A percentile compares a stretch with the other conserved stretches of the same genome.
Evolutionary conservation across 2,113 vertebrate genomes (phyloP).

Genomic region (Uropsilus gracilis): DNA sequence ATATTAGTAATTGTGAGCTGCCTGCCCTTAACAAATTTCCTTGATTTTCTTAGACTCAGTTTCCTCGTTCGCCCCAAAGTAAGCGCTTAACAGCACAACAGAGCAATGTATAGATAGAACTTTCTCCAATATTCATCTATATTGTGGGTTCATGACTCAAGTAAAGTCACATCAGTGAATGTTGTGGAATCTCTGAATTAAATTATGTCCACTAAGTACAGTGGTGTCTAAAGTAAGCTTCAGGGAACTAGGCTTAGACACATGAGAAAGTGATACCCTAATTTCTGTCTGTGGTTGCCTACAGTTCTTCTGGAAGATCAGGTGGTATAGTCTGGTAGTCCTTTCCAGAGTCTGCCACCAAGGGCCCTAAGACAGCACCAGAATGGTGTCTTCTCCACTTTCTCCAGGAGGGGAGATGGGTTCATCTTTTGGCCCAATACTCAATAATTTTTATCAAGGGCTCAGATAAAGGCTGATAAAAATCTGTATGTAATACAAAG

Average conservation of each 20-base stretch:
- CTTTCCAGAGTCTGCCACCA: not conserved
- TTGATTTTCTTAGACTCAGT: not conserved
- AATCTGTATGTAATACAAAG: not conserved
- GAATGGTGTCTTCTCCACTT: not conserved
- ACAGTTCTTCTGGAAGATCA: not conserved
- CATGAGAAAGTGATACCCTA: not conserved
- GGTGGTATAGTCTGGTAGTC: not conserved
- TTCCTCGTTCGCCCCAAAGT: not conserved
- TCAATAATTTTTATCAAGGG: not conserved
- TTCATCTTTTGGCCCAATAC: not conserved
- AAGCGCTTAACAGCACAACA: not conserved
- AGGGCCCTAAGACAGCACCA: not conserved
- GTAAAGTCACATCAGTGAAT: not conserved
- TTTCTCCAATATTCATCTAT: not conserved
- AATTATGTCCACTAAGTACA: not conserved
- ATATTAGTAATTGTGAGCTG: not conserved
- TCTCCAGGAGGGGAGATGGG: not conserved
- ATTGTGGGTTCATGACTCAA: not conserved
- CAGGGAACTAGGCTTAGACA: accelerated
- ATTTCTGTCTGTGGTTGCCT: no score
- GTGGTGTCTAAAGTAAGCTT: not conserved
- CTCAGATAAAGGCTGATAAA: not conserved
- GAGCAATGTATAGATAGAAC: not conserved
- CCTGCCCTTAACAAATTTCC: not conserved
- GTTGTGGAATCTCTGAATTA: not conserved